Percentiles rank a stretch among this genome's conserved stretches.
Evolutionary conservation across 2,797 vertebrate genomes (phyloP).

Genomic region (Kryptolebias ocellatus): DNA sequence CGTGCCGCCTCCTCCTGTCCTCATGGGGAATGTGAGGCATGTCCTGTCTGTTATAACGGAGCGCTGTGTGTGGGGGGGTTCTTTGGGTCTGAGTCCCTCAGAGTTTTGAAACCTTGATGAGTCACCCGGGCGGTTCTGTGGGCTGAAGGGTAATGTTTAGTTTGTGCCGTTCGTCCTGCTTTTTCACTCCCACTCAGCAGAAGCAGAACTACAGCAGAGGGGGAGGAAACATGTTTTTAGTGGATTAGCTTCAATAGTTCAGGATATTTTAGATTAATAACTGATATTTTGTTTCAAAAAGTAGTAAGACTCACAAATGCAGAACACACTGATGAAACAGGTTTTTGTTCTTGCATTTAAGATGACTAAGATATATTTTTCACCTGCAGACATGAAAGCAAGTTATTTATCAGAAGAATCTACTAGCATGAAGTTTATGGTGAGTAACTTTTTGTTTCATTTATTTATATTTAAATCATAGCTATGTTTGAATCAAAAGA

Average conservation of each 20-base stretch:
- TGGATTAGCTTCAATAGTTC: not conserved
- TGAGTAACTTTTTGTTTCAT: conserved; percentile 48
- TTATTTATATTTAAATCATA: not conserved
- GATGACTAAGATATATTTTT: not conserved
- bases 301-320: too few species aligned
- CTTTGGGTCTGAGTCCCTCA: conserved; percentile 23
- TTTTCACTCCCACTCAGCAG: not conserved
- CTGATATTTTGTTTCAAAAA: too few species aligned
- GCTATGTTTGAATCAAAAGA: not conserved
- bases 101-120: conserved; percentile 31
- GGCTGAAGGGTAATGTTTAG: not conserved
- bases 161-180: not conserved
- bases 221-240: not conserved
- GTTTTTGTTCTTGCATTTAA: too few species aligned
- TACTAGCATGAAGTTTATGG: conserved; percentile 81
- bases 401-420: conserved; percentile 55
- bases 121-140: conserved; percentile 17
- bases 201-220: not conserved
- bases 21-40: conserved; percentile 75
- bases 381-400: conserved; percentile 62
- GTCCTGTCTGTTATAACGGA: conserved; percentile 71
- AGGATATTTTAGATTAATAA: too few species aligned
- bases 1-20: conserved; percentile 33
- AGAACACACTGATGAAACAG: too few species aligned
- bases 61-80: conserved; percentile 45